Base-by-base conservation (phyloP, 2,113 vertebrate genomes). In the Caranx ignobilis region DNA sequence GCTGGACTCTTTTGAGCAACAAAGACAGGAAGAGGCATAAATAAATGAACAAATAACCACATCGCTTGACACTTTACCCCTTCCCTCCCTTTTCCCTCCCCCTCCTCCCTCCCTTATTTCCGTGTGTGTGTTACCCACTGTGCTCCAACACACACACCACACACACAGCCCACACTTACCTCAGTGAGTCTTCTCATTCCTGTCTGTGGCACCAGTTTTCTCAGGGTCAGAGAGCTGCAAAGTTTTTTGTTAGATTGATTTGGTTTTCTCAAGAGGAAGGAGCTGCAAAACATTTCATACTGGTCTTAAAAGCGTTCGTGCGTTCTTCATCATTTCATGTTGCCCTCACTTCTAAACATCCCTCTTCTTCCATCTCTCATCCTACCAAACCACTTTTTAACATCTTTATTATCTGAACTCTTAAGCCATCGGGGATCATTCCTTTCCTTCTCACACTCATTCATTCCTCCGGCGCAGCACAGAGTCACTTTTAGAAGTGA, bases 21-120 rank as follows among this genome's bases (percentile, higher is more conserved):
- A 95, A 95, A 94, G 92, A 88, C 92, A 91, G 94, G 94, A 95
- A 95, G 87, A 87, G 77, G 47, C 85, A 87, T 89, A 92, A 93
- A 94, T 92, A 90, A 91, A 91, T 89, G 87, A 92, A 91, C 83
- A 93, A 93, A 94, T 92, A 88, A 89, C 85, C 85, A 62, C 70
- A 55, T 55, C 9, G 48, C 69, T 76, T 56, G 82, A 85, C 84
- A 81, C 68, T 57, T 82, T 62, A 41, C 31, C 71, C 79, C 70
- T 75, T 71, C 26, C 41, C 45, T n/a, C n/a, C 13, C 21, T 0
- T 16, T 55, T 71, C 39, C 60, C 66, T 45, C 48, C 45, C 13
- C 7, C 26, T 16, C 60, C 63, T 31, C 39, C 62, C 48, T 34
- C 47, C 79, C 18, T 34, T 37, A 41, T 52, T 80, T 79, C 81